phyloP scores from a whole-genome alignment of 1,140 invertebrate species.

The Latrodectus geometricus region DNA sequence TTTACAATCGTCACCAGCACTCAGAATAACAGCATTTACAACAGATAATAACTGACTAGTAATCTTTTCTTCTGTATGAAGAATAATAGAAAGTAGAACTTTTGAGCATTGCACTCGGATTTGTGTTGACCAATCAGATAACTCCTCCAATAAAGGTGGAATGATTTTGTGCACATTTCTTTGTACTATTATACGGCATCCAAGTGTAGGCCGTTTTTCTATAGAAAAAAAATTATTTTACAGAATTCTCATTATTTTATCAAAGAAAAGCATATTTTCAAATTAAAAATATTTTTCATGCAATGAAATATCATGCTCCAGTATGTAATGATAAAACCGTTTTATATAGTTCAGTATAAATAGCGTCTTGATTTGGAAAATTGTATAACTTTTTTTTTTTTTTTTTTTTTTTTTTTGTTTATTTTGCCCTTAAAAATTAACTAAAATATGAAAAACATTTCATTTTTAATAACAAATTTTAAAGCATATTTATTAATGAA shows the following conservation, averaged over 20 bases:
- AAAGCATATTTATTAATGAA: too few species aligned
- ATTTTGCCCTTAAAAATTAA: too few species aligned
- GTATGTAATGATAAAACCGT: too few species aligned
- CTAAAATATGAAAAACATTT: not conserved
- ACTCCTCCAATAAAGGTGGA: conserved; percentile 76
- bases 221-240: conserved; percentile 12
- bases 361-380: too few species aligned
- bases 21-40: conserved; percentile 71
- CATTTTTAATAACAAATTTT: not conserved
- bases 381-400: too few species aligned
- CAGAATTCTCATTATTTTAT: too few species aligned
- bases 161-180: conserved; percentile 78
- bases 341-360: too few species aligned
- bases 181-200: conserved; percentile 79
- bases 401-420: too few species aligned
- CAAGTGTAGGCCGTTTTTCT: conserved; percentile 80
- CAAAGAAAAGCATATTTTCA: too few species aligned
- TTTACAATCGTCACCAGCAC: conserved; percentile 74
- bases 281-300: too few species aligned
- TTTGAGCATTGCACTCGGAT: conserved; percentile 78
- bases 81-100: conserved; percentile 76
- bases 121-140: conserved; percentile 79
- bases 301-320: too few species aligned
- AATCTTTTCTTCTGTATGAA: conserved; percentile 78
- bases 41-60: conserved; percentile 77